Evolutionary conservation across 2,888 invertebrate species (phyloP).

Genomic region (Scrobipalpa costella): DNA sequence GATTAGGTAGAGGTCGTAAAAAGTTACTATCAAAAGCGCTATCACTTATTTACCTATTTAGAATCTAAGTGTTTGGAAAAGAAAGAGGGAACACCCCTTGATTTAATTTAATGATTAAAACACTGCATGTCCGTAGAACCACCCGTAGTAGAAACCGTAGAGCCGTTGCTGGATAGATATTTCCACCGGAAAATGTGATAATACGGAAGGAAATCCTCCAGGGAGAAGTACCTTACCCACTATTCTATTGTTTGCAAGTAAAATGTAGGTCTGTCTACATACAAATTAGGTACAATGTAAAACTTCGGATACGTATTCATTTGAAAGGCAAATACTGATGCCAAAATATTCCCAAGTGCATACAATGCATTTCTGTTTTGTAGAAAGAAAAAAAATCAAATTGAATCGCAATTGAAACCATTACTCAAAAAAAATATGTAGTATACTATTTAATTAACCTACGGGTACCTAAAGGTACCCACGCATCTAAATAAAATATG

Average conservation of each 20-base stretch:
- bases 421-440: too few species aligned
- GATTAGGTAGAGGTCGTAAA: conserved; percentile 60
- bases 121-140: neutral
- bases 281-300: conserved; percentile 19
- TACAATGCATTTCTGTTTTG: neutral
- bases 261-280: conserved; percentile 37
- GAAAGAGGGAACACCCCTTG: conserved; percentile 22
- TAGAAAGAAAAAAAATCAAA: neutral
- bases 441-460: too few species aligned
- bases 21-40: conserved; percentile 59
- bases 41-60: conserved; percentile 50
- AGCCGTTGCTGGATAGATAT: conserved; percentile 21
- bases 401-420: too few species aligned
- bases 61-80: conserved; percentile 42
- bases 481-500: too few species aligned
- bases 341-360: neutral
- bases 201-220: conserved; percentile 47
- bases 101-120: neutral
- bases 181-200: conserved; percentile 48
- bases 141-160: neutral
- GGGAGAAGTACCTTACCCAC: conserved; percentile 38
- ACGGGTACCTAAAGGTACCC: too few species aligned
- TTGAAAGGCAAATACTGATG: neutral
- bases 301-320: conserved; percentile 1
- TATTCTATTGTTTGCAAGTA: conserved; percentile 44